phyloP scores from a whole-genome alignment of 2,797 vertebrate genomes.

The Alexandromys oeconomus region DNA sequence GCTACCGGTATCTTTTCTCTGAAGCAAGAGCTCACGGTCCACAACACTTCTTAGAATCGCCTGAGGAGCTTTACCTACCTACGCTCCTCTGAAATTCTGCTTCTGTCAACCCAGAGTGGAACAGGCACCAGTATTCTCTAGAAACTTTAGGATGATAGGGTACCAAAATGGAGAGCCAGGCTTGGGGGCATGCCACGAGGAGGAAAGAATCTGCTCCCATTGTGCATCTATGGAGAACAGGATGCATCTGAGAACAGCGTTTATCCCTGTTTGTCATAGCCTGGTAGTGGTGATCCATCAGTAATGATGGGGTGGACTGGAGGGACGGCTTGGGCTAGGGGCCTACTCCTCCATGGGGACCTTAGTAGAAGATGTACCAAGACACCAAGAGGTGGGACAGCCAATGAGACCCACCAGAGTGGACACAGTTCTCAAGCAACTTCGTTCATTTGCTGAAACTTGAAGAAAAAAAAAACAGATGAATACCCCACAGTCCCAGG shows the following conservation, averaged over 20 bases:
- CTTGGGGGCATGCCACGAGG: not conserved
- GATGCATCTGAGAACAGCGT: not conserved
- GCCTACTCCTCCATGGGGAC: not conserved
- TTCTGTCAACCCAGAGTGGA: not conserved
- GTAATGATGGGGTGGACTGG: no score
- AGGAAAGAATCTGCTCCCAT: not conserved
- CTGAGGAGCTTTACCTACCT: not conserved
- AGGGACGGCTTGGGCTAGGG: no score
- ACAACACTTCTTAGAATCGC: not conserved
- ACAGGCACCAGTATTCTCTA: not conserved
- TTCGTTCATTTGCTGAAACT: conserved; percentile 82
- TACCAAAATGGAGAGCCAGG: not conserved
- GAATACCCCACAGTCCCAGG: not conserved
- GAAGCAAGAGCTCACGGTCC: not conserved
- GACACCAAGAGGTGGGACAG: not conserved
- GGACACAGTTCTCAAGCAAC: conserved; percentile 83
- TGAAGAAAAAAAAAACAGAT: conserved; percentile 78
- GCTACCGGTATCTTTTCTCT: not conserved
- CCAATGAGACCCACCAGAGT: not conserved
- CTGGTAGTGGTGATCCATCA: no score
- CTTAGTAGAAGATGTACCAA: not conserved
- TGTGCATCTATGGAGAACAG: not conserved
- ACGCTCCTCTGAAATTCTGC: conserved; percentile 30
- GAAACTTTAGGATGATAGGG: not conserved
- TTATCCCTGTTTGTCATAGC: not conserved